Percentiles rank a stretch among this genome's conserved stretches.
Conservation (phyloP, 1,140 invertebrate genomes). For the Gryon sp. region DNA sequence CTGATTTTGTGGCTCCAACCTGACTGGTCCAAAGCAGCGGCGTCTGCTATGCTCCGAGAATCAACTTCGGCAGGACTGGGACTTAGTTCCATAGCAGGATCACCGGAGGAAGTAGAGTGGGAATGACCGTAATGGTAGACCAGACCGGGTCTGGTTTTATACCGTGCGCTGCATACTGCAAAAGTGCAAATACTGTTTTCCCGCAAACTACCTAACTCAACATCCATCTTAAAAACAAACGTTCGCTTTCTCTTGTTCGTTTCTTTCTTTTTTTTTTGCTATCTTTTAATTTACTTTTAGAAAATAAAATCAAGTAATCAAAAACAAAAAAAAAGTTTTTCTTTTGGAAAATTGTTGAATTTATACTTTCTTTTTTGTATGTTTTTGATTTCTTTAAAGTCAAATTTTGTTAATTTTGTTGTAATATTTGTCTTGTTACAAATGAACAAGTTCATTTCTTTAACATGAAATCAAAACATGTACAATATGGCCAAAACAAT, state of each 20-base stretch:
- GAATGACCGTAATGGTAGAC: conserved; percentile 98
- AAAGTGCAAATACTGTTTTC: conserved; percentile 81
- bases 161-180: conserved; percentile 96
- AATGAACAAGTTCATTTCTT: background rate
- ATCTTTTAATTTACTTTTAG: conserved; percentile 20
- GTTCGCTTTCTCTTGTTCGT: conserved; percentile 57
- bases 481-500: conserved; percentile 47
- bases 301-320: too few relatives aligned
- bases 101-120: conserved; percentile 84
- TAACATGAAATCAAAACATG: conserved; percentile 29
- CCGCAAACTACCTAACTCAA: conserved; percentile 79
- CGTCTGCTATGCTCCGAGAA: conserved; percentile 79
- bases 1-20: conserved; percentile 79
- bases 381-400: conserved; percentile 22
- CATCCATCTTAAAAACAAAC: conserved; percentile 72
- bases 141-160: conserved; percentile 97
- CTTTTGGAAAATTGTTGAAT: too few relatives aligned
- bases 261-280: conserved; percentile 47
- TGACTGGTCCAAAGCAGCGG: conserved; percentile 80
- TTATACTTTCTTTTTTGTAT: background rate
- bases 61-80: conserved; percentile 80
- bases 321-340: too few relatives aligned
- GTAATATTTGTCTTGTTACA: background rate
- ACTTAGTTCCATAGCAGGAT: conserved; percentile 81
- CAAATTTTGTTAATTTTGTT: background rate